A percentile compares a stretch with the other conserved stretches of the same genome.
Evolutionary conservation across 2,113 vertebrate species (phyloP).

Genomic region (Puma concolor): DNA sequence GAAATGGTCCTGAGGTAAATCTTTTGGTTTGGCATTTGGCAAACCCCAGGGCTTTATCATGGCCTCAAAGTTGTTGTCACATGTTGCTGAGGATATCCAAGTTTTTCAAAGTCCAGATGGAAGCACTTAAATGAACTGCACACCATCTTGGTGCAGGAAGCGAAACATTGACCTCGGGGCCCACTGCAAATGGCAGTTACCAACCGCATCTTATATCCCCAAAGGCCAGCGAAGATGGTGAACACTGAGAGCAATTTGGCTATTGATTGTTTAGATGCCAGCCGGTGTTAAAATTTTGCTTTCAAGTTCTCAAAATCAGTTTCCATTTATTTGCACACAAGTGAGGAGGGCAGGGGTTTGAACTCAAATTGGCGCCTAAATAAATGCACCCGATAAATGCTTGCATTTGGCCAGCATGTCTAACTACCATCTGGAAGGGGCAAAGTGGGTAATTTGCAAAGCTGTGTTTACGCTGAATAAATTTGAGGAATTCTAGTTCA

Average conservation of each 20-base stretch:
- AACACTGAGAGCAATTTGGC: not conserved
- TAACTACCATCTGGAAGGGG: constrained; percentile 71
- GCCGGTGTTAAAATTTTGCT: constrained; percentile 32
- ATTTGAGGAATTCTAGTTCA: constrained; percentile 75
- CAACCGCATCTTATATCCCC: not conserved
- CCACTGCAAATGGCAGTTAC: not conserved
- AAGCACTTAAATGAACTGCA: not conserved
- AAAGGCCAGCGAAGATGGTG: not conserved
- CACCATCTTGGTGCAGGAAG: not conserved
- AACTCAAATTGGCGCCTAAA: constrained; percentile 68
- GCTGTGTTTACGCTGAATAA: constrained; percentile 74
- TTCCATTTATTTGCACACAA: constrained; percentile 73
- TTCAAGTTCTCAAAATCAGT: constrained; percentile 55
- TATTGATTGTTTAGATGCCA: constrained; percentile 27
- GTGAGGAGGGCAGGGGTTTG: constrained; percentile 59
- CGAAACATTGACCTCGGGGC: not conserved
- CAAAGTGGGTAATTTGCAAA: constrained; percentile 71
- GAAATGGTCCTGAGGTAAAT: not conserved
- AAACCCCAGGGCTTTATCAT: not conserved
- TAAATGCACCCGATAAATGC: constrained; percentile 57
- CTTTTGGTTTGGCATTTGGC: not conserved
- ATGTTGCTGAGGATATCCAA: not conserved
- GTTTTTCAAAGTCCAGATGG: not conserved
- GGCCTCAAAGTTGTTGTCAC: not conserved
- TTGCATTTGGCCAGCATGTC: constrained; percentile 68